These are phyloP conservation scores for Acrocyrtus sp. DNA, from an alignment of 2,888 invertebrate genomes.

Conservation along the genomic window DNA sequence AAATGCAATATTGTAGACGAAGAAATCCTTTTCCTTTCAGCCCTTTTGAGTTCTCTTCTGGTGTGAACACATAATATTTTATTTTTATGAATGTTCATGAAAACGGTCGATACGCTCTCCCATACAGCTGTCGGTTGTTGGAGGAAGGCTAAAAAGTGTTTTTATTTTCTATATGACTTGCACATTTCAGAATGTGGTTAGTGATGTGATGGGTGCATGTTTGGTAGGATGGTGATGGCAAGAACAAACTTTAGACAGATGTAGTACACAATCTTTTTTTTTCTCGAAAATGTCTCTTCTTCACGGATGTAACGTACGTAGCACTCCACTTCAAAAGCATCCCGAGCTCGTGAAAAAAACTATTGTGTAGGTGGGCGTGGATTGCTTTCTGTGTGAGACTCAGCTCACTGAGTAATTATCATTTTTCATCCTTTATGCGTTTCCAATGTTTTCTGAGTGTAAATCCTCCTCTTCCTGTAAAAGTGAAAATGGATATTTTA, in stretches of 20 bases:
- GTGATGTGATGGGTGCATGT: not conserved
- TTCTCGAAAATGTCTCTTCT: conserved; percentile 8
- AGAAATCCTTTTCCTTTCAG: not conserved
- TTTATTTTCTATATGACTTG: not conserved
- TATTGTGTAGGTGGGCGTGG: conserved; percentile 52
- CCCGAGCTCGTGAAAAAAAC: not conserved
- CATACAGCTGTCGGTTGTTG: not conserved
- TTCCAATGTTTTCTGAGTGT: conserved; percentile 5
- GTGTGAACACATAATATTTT: no score
- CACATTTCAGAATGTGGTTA: not conserved
- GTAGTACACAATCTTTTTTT: conserved; percentile 26
- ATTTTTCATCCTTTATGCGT: conserved; percentile 38
- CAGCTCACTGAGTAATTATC: conserved; percentile 42
- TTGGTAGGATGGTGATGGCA: not conserved
- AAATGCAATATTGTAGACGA: not conserved
- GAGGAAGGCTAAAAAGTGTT: not conserved
- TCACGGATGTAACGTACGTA: no score
- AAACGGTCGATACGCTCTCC: not conserved
- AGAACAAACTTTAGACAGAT: conserved; percentile 20
- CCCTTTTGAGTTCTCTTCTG: no score
- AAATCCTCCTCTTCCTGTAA: not conserved
- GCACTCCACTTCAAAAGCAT: not conserved
- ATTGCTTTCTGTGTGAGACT: conserved; percentile 41
- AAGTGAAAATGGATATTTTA: not conserved
- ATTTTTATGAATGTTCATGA: no score